Evolutionary conservation across 2,888 invertebrate species (phyloP), one percentile per base, ranked within the genome.

Genomic region (Tribolium freemani): DNA sequence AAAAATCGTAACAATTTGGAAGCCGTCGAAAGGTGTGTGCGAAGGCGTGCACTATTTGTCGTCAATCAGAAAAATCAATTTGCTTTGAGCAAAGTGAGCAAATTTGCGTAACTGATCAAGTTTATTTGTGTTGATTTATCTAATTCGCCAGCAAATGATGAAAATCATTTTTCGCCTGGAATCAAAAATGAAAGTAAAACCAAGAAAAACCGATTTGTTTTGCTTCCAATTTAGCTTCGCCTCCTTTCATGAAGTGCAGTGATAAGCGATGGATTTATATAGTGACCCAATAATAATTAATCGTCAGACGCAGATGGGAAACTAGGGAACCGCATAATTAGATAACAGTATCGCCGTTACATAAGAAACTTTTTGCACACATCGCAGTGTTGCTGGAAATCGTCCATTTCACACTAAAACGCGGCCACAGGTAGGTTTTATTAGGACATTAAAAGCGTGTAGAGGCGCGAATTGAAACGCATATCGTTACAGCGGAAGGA

Each of bases 301-400:
- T 60, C 21, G 46, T 21, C 53, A 9, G 38, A 38, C 38, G 8
- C 38, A 38, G 8, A n/a, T 44, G 60, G 11, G 51, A 53, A 64
- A 38, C 53, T 64, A 31, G 30, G 64, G 44, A 21, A 60, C 45
- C 31, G 57, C 44, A 57, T 57, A 57, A 57, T 57, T 57, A 57
- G 57, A 44, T 64, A 64, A 64, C 53, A 64, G 64, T 53, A 63
- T 44, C 51, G n/a, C n/a, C 38, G 10, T 57, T 64, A 38, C 10
- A 21, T 46, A 60, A 44, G 8, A 11, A 26, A 11, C 50, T 64
- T 53, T 64, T 64, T 64, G 50, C 53, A 51, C 53, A 9, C 16
- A 13, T 60, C 10, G 21, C 54, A 16, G 11, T 48, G 48, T 8
- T 38, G 38, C 38, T 38, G 38, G 38, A 38, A 38, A 38, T 38